Evolutionary conservation across 2,113 vertebrate genomes (phyloP), one percentile per base, ranked within the genome.

Genomic region (Scopus umbretta): DNA sequence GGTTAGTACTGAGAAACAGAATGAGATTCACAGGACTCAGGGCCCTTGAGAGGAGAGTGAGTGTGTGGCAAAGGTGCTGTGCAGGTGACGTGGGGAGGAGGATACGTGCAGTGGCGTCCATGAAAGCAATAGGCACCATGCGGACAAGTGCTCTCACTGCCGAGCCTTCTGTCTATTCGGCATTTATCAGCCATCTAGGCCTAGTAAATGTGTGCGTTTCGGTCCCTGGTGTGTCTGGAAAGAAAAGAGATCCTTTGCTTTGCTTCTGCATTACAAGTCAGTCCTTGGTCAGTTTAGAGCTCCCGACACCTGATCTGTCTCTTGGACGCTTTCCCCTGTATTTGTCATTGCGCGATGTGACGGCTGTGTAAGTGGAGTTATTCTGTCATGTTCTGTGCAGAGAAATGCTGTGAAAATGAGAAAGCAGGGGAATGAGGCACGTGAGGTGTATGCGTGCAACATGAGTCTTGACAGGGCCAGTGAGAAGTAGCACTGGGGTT

Each of bases 221-320:
- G 36, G 66, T 94, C 81, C 36, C 76, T 67, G 50, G 68, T 50
- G 47, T 59, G 68, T 66, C 88, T 78, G 59, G 42, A 63, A 81
- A 82, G 72, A 45, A 78, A 30, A 83, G 38, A 80, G 38, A 71
- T 89, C 50, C 26, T 86, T 59, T 86, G 63, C 63, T 94, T 94
- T 92, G 15, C 72, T 91, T 84, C 83, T 84, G 89, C 47, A 5
- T 74, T 95, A 52, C 76, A 63, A 95, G 63, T 67, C 72, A 81
- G 85, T 59, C 80, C 18, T 25, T 81, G 91, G 80, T 95, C 89
- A 91, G 36, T 73, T 68, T 65, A n/a, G 59, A 67, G 66, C 89
- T 91, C 38, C 65, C 2, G 29, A 6, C 42, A 92, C 45, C 45
- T 58, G 72, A 86, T 90, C 63, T 0, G 2, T 80, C 75, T 80